phyloP scores from a whole-genome alignment of 2,113 vertebrate genomes.

The Upupa epops region DNA sequence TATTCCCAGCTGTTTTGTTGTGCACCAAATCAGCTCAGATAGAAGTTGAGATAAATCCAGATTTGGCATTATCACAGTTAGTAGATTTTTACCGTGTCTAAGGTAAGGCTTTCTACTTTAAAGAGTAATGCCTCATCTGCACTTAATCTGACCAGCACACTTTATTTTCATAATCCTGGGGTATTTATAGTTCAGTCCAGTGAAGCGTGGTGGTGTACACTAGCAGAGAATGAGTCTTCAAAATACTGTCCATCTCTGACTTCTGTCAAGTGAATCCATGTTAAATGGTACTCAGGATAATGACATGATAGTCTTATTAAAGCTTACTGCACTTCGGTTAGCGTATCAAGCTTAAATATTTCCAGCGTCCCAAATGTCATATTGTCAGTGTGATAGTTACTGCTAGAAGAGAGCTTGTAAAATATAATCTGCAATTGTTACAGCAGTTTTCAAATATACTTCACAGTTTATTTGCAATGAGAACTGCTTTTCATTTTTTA shows the following conservation, averaged over 20 bases:
- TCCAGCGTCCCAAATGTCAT: not conserved
- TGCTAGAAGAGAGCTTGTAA: not conserved
- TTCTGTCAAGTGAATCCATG: not conserved
- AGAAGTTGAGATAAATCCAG: not conserved
- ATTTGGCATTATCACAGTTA: not conserved
- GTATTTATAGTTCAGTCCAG: not conserved
- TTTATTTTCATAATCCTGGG: not conserved
- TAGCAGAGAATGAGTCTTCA: not conserved
- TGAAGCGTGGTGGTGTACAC: not conserved
- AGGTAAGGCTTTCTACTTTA: not conserved
- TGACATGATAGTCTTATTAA: slow-evolving; percentile 1
- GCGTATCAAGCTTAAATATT: not conserved
- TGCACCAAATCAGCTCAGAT: not conserved
- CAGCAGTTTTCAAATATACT: not conserved
- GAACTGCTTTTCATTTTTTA: slow-evolving; percentile 17
- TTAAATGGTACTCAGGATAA: not conserved
- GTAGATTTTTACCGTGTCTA: not conserved
- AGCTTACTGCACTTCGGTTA: not conserved
- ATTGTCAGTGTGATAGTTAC: not conserved
- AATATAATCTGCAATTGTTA: not conserved
- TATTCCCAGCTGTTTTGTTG: not conserved
- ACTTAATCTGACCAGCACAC: not conserved
- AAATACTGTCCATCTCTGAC: not conserved
- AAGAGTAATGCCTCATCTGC: not conserved
- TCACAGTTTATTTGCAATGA: slow-evolving; percentile 1